A percentile compares a stretch with the other conserved stretches of the same genome.
phyloP scores from a whole-genome alignment of 2,888 invertebrate species.

The Zeuzera pyrina region DNA sequence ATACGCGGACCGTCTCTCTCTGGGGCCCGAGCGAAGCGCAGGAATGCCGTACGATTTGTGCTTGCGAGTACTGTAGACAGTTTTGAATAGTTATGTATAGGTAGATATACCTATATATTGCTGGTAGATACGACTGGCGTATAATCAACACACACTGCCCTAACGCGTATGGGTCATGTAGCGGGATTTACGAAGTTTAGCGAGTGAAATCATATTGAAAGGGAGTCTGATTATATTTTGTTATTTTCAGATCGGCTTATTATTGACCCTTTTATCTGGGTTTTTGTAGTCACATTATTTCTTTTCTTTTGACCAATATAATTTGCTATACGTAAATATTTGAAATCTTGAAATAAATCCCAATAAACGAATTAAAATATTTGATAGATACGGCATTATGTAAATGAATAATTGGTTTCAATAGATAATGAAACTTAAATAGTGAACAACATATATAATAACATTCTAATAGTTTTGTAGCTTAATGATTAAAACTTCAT shows the following conservation, averaged over 20 bases:
- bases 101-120: slow-evolving; percentile 23
- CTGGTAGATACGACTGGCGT: slow-evolving; percentile 50
- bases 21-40: slow-evolving; percentile 33
- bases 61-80: slow-evolving; percentile 38
- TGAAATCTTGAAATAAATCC: too few species aligned
- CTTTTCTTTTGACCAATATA: too few species aligned
- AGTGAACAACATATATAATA: too few species aligned
- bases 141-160: slow-evolving; percentile 69
- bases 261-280: too few species aligned
- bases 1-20: slow-evolving; percentile 44
- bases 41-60: slow-evolving; percentile 73
- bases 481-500: neutral
- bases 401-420: too few species aligned
- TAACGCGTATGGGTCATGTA: slow-evolving; percentile 72
- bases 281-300: too few species aligned
- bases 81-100: slow-evolving; percentile 4
- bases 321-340: too few species aligned
- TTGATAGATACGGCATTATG: too few species aligned
- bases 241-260: slow-evolving; percentile 34
- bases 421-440: too few species aligned
- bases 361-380: too few species aligned
- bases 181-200: slow-evolving; percentile 69
- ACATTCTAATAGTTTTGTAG: too few species aligned
- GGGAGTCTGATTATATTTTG: slow-evolving; percentile 69
- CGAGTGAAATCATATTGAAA: slow-evolving; percentile 72